Evolutionary conservation across 2,113 vertebrate genomes (phyloP), one percentile per base, ranked within the genome.

Genomic region (Triplophysa siluroides): DNA sequence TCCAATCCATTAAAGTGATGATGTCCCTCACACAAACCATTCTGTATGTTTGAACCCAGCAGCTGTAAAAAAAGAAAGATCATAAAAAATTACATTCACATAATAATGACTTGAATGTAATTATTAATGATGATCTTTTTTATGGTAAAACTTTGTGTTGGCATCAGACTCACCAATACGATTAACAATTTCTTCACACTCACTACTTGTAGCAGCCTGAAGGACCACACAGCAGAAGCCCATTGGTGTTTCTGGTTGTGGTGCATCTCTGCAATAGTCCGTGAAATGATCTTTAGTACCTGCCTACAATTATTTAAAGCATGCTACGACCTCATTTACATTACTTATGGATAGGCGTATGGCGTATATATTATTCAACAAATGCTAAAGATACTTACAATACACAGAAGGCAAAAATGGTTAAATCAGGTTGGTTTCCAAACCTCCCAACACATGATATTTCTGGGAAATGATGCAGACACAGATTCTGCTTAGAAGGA

Each of bases 11-110:
- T 60, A 18, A 72, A 45, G 8, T 38, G 43, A 60, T 18, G 7
- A 16, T 29, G 18, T 18, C 52, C 77, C 43, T 94, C 88, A 96
- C 76, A 95, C 93, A 78, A 94, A 95, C 94, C 94, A 94, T 80
- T 94, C 94, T 0, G 93, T 95, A 50, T 92, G 94, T 83, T 94
- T 93, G 76, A 96, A 96, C 0, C 95, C 95, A 78, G 93, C 86
- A 74, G 93, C 94, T 96, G 92, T 81, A 87, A 87, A 64, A n/a
- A 47, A 74, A 80, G 13, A 45, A 45, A 45, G 2, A 11, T 21
- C 21, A 21, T 58, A 58, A 21, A n/a, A 58, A 21, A 38, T 29
- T 1, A 38, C 7, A 38, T 7, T n/a, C 8, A 58, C 19, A 58
- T 19, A 58, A 58, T 9, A 54, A 18, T 54, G 14, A 18, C 50